These are phyloP conservation scores for Drosophila athabasca DNA, from an alignment of 1,140 invertebrate genomes.

Conservation along the genomic window DNA sequence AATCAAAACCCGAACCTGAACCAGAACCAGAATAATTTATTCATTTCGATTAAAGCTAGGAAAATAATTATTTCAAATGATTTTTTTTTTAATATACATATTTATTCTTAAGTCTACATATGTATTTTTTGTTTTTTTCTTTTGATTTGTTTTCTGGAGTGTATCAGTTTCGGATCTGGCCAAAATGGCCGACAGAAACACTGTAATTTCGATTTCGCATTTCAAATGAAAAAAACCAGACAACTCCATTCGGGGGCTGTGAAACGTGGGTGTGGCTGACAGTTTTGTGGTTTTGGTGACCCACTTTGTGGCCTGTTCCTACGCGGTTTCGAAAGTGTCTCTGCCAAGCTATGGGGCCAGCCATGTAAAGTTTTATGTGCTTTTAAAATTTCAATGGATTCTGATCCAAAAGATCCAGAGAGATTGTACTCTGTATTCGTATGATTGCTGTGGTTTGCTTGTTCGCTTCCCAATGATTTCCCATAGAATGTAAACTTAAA, in stretches of 20 bases:
- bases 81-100: slow-evolving; percentile 51
- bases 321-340: slow-evolving; percentile 48
- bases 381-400: slow-evolving; percentile 5
- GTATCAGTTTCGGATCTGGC: slow-evolving; percentile 28
- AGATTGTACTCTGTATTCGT: not conserved
- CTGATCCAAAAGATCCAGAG: not conserved
- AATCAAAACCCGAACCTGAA: not conserved
- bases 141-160: slow-evolving; percentile 6
- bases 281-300: slow-evolving; percentile 36
- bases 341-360: slow-evolving; percentile 8
- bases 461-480: no score
- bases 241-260: slow-evolving; percentile 11
- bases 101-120: slow-evolving; percentile 58
- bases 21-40: slow-evolving; percentile 39
- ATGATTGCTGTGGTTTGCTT: no score
- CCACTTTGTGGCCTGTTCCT: slow-evolving; percentile 26
- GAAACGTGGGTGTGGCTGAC: slow-evolving; percentile 27
- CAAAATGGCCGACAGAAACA: slow-evolving; percentile 28
- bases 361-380: slow-evolving; percentile 1
- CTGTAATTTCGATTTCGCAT: slow-evolving; percentile 33
- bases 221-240: slow-evolving; percentile 25
- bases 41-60: slow-evolving; percentile 38
- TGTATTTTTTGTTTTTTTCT: slow-evolving; percentile 14
- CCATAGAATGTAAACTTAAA: no score
- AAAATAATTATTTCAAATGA: slow-evolving; percentile 37